Base-by-base conservation (phyloP, 2,888 invertebrate species). In the Muscina levida region DNA sequence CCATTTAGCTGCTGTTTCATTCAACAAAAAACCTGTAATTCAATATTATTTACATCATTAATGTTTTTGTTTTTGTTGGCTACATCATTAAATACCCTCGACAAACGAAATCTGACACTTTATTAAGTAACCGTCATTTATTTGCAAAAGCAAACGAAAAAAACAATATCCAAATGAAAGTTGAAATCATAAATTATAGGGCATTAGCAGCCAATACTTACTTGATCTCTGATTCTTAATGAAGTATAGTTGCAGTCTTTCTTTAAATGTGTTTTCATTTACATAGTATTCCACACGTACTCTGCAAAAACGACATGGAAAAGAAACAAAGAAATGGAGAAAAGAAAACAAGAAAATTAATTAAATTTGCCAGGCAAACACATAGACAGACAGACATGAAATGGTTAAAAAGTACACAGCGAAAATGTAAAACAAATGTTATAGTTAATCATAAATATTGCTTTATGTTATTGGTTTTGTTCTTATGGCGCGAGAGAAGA, bases 211-310 rank as follows among this genome's bases (percentile, higher is more conserved):
- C 31, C 3, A 72, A 76, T 92, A 96, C 98, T 97, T 92, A 98
- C 98, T 99, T 91, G 98, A 98, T 93, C 97, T 95, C 93, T 98
- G 98, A 92, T 99, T 99, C 92, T 99, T 98, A 92, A 99, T 97
- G 93, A 99, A 99, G 93, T 98, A 99, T 87, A 98, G 94, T 93
- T 99, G 98, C 91, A 99, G 95, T 92, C 98, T 94, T 93, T 98
- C 98, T 93, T 98, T 98, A 92, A 98, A 96, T 89, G 98, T 98
- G 91, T 98, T 98, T 92, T 99, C 98, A 93, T 98, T 98, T 89
- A 98, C 98, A 92, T 98, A 99, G 92, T 98, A 99, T 92, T 99
- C 98, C 91, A 99, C 98, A 87, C 98, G 97, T 87, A 99, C 98
- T 94, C 98, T 99, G 95, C 57, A 11, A 1, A 79, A 79, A 77